phyloP scores from a whole-genome alignment of 2,113 vertebrate genomes.

The Sus scrofa region T2T-Sscrofa CM000812.6:65543501-65544000 shows the following conservation, averaged over 20 bases:
- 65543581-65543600: constrained; percentile 92
- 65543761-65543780: constrained; percentile 93
- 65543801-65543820: constrained; percentile 89
- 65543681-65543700: constrained; percentile 92
- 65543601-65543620: constrained; percentile 93
- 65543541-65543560: constrained; percentile 92
- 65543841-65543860: constrained; percentile 90
- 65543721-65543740: constrained; percentile 93
- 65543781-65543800: constrained; percentile 89
- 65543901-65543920: constrained; percentile 88
- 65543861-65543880: constrained; percentile 87
- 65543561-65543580: constrained; percentile 92
- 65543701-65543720: constrained; percentile 91
- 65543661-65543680: constrained; percentile 92
- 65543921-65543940: constrained; percentile 89
- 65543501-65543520: constrained; percentile 92
- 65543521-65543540: constrained; percentile 94
- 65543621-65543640: constrained; percentile 91
- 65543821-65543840: constrained; percentile 89
- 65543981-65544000: constrained; percentile 91
- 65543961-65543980: constrained; percentile 85
- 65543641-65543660: constrained; percentile 93
- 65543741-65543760: constrained; percentile 92
- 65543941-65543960: constrained; percentile 89
- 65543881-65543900: constrained; percentile 84